Conservation (phyloP, 2,888 invertebrate genomes). For the Seira ritae region DNA sequence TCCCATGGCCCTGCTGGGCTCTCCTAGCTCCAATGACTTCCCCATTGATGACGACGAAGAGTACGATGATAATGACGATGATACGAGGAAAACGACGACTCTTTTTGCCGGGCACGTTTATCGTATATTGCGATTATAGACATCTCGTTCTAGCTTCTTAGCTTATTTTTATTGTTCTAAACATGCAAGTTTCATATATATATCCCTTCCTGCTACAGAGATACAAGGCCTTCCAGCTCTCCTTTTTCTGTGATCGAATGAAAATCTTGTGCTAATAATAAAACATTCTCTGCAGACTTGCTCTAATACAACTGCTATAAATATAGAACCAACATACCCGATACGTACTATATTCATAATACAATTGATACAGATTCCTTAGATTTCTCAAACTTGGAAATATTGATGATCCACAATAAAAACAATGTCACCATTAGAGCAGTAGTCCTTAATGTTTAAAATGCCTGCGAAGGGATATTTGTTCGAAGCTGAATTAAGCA, state of each 20-base stretch:
- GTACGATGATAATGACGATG: constrained; percentile 34
- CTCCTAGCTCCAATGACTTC: constrained; percentile 61
- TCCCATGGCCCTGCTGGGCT: constrained; percentile 72
- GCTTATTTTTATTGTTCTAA: constrained; percentile 72
- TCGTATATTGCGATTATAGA: constrained; percentile 17
- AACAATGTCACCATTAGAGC: not conserved
- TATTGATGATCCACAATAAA: not conserved
- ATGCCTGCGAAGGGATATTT: not conserved
- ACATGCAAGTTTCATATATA: constrained; percentile 68
- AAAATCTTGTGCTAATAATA: constrained; percentile 64
- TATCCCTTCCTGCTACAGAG: not conserved
- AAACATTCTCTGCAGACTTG: constrained; percentile 16
- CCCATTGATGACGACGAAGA: constrained; percentile 49
- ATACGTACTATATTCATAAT: no score
- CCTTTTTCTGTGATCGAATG: constrained; percentile 60
- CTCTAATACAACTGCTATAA: constrained; percentile 22
- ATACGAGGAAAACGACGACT: not conserved
- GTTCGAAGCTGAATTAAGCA: not conserved
- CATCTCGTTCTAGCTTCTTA: constrained; percentile 50
- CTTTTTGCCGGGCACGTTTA: not conserved
- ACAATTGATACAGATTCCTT: no score
- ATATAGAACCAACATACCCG: not conserved
- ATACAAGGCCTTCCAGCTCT: not conserved
- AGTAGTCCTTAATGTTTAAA: not conserved
- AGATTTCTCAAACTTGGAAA: not conserved